Evolutionary conservation across 2,888 invertebrate genomes (phyloP).

Genomic region (Eilema caniola): DNA sequence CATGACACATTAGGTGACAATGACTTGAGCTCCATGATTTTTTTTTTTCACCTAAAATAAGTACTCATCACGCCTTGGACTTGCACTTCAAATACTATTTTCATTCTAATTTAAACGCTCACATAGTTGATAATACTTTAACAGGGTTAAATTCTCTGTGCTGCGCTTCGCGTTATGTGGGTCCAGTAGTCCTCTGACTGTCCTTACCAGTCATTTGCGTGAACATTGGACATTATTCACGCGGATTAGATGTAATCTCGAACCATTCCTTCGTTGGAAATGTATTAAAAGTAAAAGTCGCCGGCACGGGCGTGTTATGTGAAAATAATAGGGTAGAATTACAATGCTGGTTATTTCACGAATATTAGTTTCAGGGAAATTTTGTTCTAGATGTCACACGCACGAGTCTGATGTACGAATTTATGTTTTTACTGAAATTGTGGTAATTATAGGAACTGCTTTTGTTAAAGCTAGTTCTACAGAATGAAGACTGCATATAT

Average conservation of each 20-base stretch:
- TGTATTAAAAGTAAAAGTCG: conserved; percentile 25
- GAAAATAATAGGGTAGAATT: conserved; percentile 14
- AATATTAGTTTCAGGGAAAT: conserved; percentile 10
- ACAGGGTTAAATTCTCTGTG: too few relatives aligned
- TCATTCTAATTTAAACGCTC: too few relatives aligned
- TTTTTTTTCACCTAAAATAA: too few relatives aligned
- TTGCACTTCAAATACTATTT: too few relatives aligned
- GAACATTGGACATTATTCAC: conserved; percentile 39
- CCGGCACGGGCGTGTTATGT: conserved; percentile 17
- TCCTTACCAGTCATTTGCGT: conserved; percentile 32
- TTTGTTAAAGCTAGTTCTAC: background rate
- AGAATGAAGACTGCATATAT: background rate
- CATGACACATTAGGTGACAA: too few relatives aligned
- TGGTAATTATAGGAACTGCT: background rate
- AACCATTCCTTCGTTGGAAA: conserved; percentile 26
- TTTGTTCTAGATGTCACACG: conserved; percentile 13
- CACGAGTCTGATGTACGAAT: background rate
- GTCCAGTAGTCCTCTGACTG: background rate
- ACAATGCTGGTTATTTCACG: conserved; percentile 14
- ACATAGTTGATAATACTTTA: too few relatives aligned
- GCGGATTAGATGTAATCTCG: conserved; percentile 36
- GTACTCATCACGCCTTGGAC: too few relatives aligned
- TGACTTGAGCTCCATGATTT: too few relatives aligned
- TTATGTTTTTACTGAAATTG: background rate
- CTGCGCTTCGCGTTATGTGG: background rate